Percentiles rank a stretch among this genome's conserved stretches.
Evolutionary conservation across 2,797 vertebrate genomes (phyloP).

Genomic region (Megalops cyprinoides): DNA sequence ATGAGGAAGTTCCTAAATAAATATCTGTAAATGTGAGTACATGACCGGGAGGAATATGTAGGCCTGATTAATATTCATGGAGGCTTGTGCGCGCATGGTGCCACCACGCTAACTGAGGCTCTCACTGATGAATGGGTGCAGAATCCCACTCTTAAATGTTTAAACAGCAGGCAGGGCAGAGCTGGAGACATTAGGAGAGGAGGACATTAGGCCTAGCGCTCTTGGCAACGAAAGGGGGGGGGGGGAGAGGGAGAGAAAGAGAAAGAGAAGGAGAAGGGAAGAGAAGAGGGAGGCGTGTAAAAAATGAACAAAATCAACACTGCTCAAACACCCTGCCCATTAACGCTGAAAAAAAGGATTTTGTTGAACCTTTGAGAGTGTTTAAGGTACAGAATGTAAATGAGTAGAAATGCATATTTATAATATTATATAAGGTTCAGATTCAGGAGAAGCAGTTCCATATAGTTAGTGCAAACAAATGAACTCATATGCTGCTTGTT

Average conservation of each 20-base stretch:
- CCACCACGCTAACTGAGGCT: slow-evolving; percentile 36
- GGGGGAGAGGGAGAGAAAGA: slow-evolving; percentile 26
- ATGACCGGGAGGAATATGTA: not conserved
- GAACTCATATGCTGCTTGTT: too few relatives aligned
- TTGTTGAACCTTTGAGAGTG: too few relatives aligned
- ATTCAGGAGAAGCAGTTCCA: not conserved
- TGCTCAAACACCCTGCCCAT: not conserved
- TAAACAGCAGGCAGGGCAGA: slow-evolving; percentile 63
- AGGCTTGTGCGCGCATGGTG: slow-evolving; percentile 38
- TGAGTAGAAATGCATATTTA: not conserved
- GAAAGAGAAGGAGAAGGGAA: not conserved
- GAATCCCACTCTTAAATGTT: slow-evolving; percentile 72
- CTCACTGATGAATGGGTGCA: slow-evolving; percentile 68
- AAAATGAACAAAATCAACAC: not conserved
- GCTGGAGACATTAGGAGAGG: slow-evolving; percentile 19
- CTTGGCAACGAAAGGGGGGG: slow-evolving; percentile 21
- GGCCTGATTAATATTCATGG: slow-evolving; percentile 56
- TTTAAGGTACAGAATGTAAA: not conserved
- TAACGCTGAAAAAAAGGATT: too few relatives aligned
- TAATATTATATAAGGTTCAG: not conserved
- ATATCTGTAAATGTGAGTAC: not conserved
- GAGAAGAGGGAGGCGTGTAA: too few relatives aligned
- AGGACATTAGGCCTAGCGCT: slow-evolving; percentile 16
- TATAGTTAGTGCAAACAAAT: not conserved
- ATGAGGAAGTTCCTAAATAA: not conserved